A percentile compares a stretch with the other conserved stretches of the same genome.
Conservation (phyloP, 2,113 vertebrate genomes). For the Vicugna pacos region DNA sequence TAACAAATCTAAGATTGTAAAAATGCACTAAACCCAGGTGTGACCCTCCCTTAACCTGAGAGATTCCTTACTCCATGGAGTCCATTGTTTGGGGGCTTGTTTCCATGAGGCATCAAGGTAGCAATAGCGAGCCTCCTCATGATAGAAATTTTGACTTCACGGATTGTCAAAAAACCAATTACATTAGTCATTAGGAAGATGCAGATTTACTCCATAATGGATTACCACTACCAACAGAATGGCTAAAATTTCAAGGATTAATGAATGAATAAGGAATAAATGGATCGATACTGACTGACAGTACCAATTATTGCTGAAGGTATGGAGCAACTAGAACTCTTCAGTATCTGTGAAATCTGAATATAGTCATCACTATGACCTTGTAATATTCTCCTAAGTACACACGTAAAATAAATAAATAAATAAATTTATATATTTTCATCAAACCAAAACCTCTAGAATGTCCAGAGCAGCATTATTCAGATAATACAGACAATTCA, state of each 20-base stretch:
- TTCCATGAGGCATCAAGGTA: neutral
- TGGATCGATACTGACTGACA: neutral
- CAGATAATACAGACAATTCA: neutral
- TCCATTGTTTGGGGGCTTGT: neutral
- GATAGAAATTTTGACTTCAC: neutral
- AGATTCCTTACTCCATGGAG: neutral
- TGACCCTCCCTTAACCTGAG: neutral
- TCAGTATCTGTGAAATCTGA: neutral
- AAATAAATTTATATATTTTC: neutral
- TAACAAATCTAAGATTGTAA: neutral
- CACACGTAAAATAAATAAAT: neutral
- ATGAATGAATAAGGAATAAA: neutral
- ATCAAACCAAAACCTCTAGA: neutral
- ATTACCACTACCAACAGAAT: neutral
- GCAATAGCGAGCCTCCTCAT: neutral
- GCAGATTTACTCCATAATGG: neutral
- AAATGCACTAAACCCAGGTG: neutral
- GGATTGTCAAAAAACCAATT: neutral
- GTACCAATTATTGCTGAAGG: neutral
- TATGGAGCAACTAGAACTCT: neutral
- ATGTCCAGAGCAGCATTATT: neutral
- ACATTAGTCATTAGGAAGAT: neutral
- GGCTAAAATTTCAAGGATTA: neutral
- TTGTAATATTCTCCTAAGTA: neutral
- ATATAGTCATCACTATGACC: neutral